Base-by-base conservation (phyloP, 2,888 invertebrate genomes). In the Tyria jacobaeae region DNA sequence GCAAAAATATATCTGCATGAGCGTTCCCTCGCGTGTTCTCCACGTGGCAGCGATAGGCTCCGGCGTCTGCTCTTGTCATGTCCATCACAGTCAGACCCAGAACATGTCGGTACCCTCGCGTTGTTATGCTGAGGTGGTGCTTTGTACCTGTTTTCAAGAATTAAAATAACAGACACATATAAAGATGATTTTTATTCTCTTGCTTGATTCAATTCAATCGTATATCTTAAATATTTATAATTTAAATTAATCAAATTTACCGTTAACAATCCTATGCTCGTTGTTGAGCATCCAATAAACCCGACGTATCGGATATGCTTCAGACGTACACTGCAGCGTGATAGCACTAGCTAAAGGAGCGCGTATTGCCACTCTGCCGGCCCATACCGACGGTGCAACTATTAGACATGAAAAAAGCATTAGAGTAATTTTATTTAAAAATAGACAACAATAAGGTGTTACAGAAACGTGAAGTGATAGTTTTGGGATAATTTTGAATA, bases 351-450 rank as follows among this genome's bases (percentile, higher is more conserved):
- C 96, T 44, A 95, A 90, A 54, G 95, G 94, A 0, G 96, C 96
- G 1, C 96, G 96, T 7, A 96, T 95, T 24, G 97, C 94, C 73
- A 96, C 96, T 75, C 96, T 95, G 49, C 95, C 96, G 21, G 96
- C 95, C 95, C 95, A 96, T 56, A 97, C 96, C 87, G 96, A 95
- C 4, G 97, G 97, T 0, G 96, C 94, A 88, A 97, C 97, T 97
- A 92, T 35, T 85, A 82, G 49, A 62, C 63, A 62, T 57, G 6
- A 12, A 7, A 9, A 17, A 27, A 21, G n/a, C 17, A 12, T 21
- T 44, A 44, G 3, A 44, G 3, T 21, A 21, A 21, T 10, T 21
- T 10, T 4, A 21, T 10, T 21, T 44, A 21, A 31, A 4, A 7
- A 31, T 31, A 31, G 27, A 31, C 27, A 31, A 31, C 27, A 31